These are phyloP conservation scores for Choristoneura rosaceana DNA, from an alignment of 2,888 invertebrate species.

Conservation along the genomic window DNA sequence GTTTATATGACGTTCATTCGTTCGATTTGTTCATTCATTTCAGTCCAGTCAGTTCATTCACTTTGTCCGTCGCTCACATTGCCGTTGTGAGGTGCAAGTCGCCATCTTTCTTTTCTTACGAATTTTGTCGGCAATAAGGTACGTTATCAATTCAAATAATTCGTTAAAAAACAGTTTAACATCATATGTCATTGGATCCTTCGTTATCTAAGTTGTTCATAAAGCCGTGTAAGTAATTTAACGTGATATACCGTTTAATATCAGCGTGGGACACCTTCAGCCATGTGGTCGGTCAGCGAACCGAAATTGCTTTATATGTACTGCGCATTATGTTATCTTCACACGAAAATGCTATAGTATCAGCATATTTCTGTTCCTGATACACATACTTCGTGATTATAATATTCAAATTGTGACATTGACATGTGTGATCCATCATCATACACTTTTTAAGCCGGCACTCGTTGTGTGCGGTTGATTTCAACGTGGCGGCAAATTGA, in stretches of 20 bases:
- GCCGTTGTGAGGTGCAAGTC: conserved; percentile 50
- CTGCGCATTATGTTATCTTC: conserved; percentile 80
- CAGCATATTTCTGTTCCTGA: conserved; percentile 40
- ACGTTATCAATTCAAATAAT: conserved; percentile 65
- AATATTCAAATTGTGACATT: conserved; percentile 41
- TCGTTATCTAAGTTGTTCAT: conserved; percentile 44
- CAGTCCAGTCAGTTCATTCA: conserved; percentile 47
- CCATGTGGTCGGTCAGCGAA: conserved; percentile 77
- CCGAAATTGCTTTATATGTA: conserved; percentile 62
- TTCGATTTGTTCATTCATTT: conserved; percentile 43
- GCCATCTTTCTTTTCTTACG: conserved; percentile 82
- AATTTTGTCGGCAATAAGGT: conserved; percentile 78
- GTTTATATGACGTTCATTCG: conserved; percentile 44
- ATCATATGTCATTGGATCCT: conserved; percentile 46
- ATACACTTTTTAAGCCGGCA: conserved; percentile 59
- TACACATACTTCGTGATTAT: conserved; percentile 44
- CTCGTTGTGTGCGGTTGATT: conserved; percentile 42
- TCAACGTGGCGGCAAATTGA: conserved; percentile 76
- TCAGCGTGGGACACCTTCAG: conserved; percentile 46
- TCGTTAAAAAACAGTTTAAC: conserved; percentile 50
- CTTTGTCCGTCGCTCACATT: conserved; percentile 27
- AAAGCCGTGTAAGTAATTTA: conserved; percentile 49
- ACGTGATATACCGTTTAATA: conserved; percentile 47
- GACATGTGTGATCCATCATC: conserved; percentile 40
- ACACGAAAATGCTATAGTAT: conserved; percentile 51